A percentile compares a stretch with the other conserved stretches of the same genome.
Evolutionary conservation across 2,113 vertebrate species (phyloP).

Genomic region (Columba janthina): DNA sequence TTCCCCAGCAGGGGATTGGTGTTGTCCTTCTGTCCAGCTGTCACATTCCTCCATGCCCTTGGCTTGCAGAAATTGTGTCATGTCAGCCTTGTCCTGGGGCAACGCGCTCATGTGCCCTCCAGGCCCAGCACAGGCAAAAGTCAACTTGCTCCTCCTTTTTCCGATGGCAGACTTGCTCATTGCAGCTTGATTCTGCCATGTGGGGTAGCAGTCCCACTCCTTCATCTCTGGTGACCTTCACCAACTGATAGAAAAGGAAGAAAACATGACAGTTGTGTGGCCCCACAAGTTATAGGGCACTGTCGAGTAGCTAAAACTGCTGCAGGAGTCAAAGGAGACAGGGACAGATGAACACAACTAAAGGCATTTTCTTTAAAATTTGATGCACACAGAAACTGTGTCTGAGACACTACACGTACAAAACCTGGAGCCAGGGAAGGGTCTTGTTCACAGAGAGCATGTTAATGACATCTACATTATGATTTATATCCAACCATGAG

Average conservation of each 20-base stretch:
- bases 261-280: background rate
- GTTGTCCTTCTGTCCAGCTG: background rate
- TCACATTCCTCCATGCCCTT: background rate
- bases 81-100: background rate
- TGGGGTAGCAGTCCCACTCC: background rate
- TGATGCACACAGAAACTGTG: background rate
- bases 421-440: background rate
- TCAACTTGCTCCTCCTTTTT: background rate
- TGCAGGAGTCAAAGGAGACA: background rate
- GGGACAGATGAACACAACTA: background rate
- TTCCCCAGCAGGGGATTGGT: background rate
- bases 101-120: accelerated
- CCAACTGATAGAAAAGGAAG: background rate
- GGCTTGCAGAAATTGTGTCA: background rate
- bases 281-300: background rate
- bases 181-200: background rate
- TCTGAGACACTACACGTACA: background rate
- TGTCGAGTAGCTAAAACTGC: background rate
- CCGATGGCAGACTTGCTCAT: background rate
- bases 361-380: background rate
- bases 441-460: background rate
- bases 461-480: background rate
- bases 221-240: background rate
- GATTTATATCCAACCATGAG: background rate
- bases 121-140: background rate